Evolutionary conservation across 1,140 invertebrate species (phyloP).

Genomic region (Dysdera silvatica): DNA sequence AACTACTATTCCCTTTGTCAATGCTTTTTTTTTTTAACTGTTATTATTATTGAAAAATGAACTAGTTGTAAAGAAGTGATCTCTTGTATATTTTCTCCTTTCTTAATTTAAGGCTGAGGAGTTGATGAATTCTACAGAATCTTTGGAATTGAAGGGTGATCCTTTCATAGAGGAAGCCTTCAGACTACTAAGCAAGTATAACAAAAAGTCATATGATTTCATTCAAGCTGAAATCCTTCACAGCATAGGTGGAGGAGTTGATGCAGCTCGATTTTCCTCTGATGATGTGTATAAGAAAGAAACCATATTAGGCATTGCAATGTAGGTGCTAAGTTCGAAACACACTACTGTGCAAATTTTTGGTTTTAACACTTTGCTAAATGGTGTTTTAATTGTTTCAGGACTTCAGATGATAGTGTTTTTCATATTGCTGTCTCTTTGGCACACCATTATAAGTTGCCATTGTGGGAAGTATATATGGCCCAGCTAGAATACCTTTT

Average conservation of each 20-base stretch:
- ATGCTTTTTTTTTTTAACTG: too few relatives aligned
- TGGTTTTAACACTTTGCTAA: too few relatives aligned
- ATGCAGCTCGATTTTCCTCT: constrained; percentile 45
- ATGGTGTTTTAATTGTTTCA: constrained; percentile 30
- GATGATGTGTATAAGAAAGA: constrained; percentile 48
- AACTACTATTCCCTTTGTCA: too few relatives aligned
- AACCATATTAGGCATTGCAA: constrained; percentile 49
- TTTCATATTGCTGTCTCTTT: constrained; percentile 41
- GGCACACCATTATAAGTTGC: constrained; percentile 42
- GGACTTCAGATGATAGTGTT: constrained; percentile 42
- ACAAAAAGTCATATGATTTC: constrained; percentile 44
- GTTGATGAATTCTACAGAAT: background rate
- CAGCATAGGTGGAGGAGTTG: constrained; percentile 45
- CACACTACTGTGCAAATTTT: too few relatives aligned
- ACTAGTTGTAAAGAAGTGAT: too few relatives aligned
- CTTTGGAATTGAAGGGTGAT: background rate
- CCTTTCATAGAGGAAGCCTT: constrained; percentile 25
- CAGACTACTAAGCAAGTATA: constrained; percentile 36
- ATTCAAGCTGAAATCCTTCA: constrained; percentile 44
- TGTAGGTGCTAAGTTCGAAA: too few relatives aligned
- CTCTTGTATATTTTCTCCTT: background rate
- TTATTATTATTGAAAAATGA: too few relatives aligned
- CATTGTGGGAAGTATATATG: constrained; percentile 44
- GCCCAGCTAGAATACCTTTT: constrained; percentile 46
- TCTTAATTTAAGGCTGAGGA: background rate